phyloP scores from a whole-genome alignment of 2,113 vertebrate genomes.

The Candoia aspera region DNA sequence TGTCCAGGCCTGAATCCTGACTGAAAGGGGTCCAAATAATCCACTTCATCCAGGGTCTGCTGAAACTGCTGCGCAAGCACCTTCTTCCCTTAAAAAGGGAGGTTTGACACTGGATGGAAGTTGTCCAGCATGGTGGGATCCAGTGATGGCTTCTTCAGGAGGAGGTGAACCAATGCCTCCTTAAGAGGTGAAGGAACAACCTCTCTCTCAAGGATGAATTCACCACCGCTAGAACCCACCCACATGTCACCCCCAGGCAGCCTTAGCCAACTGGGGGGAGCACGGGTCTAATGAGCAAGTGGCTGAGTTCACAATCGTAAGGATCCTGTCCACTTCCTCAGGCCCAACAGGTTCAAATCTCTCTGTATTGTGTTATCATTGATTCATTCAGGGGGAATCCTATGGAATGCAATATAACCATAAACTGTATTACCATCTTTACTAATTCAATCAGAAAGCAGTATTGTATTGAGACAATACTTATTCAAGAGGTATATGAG shows the following conservation, averaged over 20 bases:
- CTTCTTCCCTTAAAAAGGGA: background rate
- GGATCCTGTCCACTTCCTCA: background rate
- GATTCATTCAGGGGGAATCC: background rate
- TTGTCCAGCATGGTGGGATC: background rate
- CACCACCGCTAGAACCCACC: background rate
- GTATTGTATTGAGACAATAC: background rate
- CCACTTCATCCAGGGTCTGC: background rate
- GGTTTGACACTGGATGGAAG: background rate
- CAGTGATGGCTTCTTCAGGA: background rate
- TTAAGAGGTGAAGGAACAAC: background rate
- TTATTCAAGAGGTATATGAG: background rate
- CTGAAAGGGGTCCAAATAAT: too few relatives aligned
- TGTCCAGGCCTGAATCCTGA: background rate
- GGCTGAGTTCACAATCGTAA: background rate
- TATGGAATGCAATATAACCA: background rate
- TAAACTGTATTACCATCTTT: background rate
- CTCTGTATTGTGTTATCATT: background rate
- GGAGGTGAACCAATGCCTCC: background rate
- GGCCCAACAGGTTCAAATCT: background rate
- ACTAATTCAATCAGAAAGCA: background rate
- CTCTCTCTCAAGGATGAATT: background rate
- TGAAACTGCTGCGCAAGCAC: background rate
- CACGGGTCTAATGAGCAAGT: background rate
- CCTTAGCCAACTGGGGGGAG: background rate
- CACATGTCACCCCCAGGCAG: background rate